These are phyloP conservation scores for Paralichthys olivaceus DNA, from an alignment of 2,113 vertebrate species.

Conservation along the genomic window DNA sequence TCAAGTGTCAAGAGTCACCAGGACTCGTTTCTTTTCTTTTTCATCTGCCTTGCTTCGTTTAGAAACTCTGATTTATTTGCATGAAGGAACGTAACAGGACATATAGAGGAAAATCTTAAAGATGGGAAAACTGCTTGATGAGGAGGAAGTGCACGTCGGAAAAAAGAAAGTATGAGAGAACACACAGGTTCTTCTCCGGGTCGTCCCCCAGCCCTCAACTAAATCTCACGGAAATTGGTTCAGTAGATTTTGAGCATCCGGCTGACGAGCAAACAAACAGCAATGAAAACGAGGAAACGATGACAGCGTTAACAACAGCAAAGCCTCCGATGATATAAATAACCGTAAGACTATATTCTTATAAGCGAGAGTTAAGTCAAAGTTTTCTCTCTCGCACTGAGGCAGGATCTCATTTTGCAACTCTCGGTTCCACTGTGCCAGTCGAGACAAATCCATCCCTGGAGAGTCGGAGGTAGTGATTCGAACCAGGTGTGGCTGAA, in stretches of 20 bases:
- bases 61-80: too few species aligned
- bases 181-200: too few species aligned
- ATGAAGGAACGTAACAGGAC: too few species aligned
- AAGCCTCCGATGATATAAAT: not conserved
- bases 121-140: not conserved
- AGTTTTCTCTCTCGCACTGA: conserved; percentile 10
- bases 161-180: too few species aligned
- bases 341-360: not conserved
- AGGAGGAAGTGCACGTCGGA: too few species aligned
- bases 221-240: not conserved
- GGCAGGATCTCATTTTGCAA: conserved; percentile 20
- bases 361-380: not conserved
- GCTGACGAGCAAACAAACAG: not conserved
- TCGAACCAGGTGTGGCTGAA: conserved; percentile 56
- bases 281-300: not conserved
- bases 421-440: conserved; percentile 53
- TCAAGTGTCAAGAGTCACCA: too few species aligned
- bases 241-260: not conserved
- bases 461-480: conserved; percentile 42
- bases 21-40: too few species aligned
- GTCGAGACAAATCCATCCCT: conserved; percentile 37
- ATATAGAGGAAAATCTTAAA: not conserved
- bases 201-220: too few species aligned
- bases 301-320: not conserved
- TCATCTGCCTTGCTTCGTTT: too few species aligned